Percentiles rank a stretch among this genome's conserved stretches.
Conservation (phyloP, 1,140 invertebrate genomes). For the Drosophila carrolli region DNA sequence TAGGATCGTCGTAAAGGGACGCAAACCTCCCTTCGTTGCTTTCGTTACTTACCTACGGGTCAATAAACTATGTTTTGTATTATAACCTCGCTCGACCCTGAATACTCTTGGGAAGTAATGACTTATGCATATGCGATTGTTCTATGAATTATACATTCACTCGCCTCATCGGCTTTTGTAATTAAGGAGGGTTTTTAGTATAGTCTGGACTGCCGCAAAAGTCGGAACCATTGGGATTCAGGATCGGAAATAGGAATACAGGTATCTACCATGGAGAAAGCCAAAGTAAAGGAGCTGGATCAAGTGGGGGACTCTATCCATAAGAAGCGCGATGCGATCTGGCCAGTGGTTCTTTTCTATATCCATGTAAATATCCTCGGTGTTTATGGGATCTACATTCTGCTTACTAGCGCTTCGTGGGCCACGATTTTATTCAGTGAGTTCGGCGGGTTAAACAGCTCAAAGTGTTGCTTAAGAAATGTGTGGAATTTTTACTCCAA, state of each 20-base stretch:
- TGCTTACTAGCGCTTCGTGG: constrained; percentile 87
- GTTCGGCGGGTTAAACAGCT: constrained; percentile 69
- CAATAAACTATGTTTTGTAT: constrained; percentile 63
- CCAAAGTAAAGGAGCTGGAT: neutral
- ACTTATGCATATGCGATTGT: constrained; percentile 23
- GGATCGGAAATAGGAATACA: neutral
- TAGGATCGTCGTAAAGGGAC: constrained; percentile 30
- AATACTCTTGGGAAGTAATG: neutral
- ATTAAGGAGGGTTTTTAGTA: constrained; percentile 31
- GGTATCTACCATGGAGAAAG: constrained; percentile 22
- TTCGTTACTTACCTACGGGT: constrained; percentile 60
- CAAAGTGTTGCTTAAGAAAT: constrained; percentile 11
- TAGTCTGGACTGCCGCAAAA: constrained; percentile 8
- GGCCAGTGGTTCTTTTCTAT: constrained; percentile 88
- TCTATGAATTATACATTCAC: neutral
- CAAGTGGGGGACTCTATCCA: constrained; percentile 20
- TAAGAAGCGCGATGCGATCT: constrained; percentile 86
- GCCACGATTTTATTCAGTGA: constrained; percentile 88
- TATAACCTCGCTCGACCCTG: constrained; percentile 14
- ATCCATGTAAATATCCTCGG: constrained; percentile 89
- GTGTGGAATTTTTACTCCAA: neutral
- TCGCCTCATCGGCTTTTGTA: constrained; percentile 7
- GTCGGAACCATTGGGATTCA: constrained; percentile 15
- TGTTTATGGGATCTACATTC: constrained; percentile 86
- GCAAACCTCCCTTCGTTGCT: constrained; percentile 36